These are phyloP conservation scores for Drosophila murphyi DNA, from an alignment of 1,140 invertebrate genomes.

Conservation along the genomic window DNA sequence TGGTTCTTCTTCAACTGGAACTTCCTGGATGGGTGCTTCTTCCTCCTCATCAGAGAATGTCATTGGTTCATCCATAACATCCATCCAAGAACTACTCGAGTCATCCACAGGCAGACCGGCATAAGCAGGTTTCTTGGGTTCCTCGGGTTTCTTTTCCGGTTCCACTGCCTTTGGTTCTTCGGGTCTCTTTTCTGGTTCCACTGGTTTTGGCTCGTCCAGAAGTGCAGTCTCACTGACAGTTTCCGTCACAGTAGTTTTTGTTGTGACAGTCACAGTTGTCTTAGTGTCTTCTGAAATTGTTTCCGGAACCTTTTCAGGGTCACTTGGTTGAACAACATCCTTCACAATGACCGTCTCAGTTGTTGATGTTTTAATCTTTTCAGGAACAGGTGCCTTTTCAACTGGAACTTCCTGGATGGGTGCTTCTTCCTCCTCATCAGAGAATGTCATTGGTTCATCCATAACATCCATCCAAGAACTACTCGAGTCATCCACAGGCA, in stretches of 20 bases:
- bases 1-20: neutral
- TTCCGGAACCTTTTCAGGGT: constrained; percentile 7
- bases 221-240: constrained; percentile 4
- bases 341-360: constrained; percentile 3
- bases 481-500: constrained; percentile 84
- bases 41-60: constrained; percentile 84
- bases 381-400: constrained; percentile 1
- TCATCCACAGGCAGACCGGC: constrained; percentile 85
- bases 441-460: constrained; percentile 85
- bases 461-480: constrained; percentile 86
- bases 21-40: constrained; percentile 19
- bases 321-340: neutral
- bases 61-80: constrained; percentile 85
- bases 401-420: constrained; percentile 8
- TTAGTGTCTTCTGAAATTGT: constrained; percentile 2
- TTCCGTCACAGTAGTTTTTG: constrained; percentile 40
- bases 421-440: constrained; percentile 78
- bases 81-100: constrained; percentile 85
- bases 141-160: constrained; percentile 19
- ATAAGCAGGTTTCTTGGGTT: constrained; percentile 67
- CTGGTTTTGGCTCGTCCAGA: neutral
- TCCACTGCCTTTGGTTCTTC: constrained; percentile 11
- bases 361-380: neutral
- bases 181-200: constrained; percentile 12
- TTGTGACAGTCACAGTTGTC: constrained; percentile 13